Conservation (phyloP, 2,797 vertebrate species). For the Sciurus carolinensis region DNA sequence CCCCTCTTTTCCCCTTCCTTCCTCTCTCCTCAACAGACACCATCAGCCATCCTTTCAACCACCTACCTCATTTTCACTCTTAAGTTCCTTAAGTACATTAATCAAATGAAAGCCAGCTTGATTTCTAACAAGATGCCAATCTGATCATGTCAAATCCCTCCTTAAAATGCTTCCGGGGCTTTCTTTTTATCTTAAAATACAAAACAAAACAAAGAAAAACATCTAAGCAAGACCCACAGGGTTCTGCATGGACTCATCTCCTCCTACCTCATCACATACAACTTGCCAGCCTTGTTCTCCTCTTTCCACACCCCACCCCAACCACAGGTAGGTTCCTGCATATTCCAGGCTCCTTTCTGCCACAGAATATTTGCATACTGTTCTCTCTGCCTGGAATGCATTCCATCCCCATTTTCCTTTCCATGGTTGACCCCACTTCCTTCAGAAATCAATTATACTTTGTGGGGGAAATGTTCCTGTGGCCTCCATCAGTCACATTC, state of each 20-base stretch:
- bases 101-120: not conserved
- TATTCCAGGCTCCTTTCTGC: not conserved
- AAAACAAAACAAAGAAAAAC: not conserved
- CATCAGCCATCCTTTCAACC: not conserved
- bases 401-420: not conserved
- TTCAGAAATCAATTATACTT: not conserved
- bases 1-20: not conserved
- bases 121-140: constrained; percentile 21
- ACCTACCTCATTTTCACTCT: not conserved
- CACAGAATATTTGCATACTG: not conserved
- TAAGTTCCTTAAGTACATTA: not conserved
- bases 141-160: not conserved
- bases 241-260: not conserved
- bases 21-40: not conserved
- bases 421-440: not conserved
- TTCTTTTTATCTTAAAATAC: not conserved
- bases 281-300: not conserved
- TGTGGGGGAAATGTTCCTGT: not conserved
- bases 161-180: not conserved
- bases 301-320: not conserved
- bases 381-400: not conserved
- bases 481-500: not conserved
- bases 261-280: not conserved
- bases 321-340: not conserved
- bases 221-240: not conserved